Evolutionary conservation across 2,113 vertebrate species (phyloP).

Genomic region (Tragelaphus strepsiceros): DNA sequence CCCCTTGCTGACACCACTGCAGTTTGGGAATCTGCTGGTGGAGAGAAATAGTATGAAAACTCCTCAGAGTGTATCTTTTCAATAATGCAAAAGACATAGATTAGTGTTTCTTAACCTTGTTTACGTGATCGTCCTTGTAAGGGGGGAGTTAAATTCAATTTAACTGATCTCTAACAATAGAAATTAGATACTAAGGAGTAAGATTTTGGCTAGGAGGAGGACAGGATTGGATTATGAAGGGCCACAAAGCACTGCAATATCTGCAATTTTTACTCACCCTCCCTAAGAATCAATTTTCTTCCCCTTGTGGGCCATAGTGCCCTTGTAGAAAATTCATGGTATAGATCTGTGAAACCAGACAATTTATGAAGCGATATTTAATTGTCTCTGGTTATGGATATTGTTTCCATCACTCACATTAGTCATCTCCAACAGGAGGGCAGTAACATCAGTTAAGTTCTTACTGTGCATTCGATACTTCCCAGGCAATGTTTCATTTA

Average conservation of each 20-base stretch:
- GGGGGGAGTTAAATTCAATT: conserved; percentile 2
- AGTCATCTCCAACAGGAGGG: background rate
- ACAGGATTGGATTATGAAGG: background rate
- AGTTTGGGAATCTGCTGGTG: background rate
- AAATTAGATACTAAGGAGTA: background rate
- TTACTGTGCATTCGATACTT: background rate
- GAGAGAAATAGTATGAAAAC: background rate
- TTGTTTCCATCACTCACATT: background rate
- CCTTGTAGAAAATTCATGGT: background rate
- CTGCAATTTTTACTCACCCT: background rate
- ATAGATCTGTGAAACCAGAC: background rate
- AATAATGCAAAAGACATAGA: background rate
- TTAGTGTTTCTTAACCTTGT: background rate
- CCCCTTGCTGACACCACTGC: background rate
- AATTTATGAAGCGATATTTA: background rate
- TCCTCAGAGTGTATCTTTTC: background rate
- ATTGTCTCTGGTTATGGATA: background rate
- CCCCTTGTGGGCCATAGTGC: background rate
- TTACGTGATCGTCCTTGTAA: background rate
- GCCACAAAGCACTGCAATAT: background rate
- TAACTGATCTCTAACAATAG: background rate
- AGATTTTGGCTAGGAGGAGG: background rate
- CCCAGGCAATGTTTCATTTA: background rate
- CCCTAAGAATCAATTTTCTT: background rate
- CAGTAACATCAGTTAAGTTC: background rate